Base-by-base conservation (phyloP, 1,140 invertebrate species). In the Heliconius congener region DNA sequence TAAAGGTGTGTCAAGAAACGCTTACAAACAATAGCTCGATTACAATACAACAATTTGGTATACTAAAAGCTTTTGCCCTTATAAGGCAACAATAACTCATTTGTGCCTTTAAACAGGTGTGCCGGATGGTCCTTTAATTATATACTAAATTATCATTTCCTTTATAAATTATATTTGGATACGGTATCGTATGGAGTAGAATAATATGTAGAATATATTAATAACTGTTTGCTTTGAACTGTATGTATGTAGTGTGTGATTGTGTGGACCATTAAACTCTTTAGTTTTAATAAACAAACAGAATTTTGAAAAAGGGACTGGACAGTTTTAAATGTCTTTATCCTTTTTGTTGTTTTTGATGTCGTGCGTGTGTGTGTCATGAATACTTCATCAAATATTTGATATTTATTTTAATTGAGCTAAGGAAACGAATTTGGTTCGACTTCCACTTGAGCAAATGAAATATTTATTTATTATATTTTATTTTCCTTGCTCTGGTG, bases 71-170 rank as follows among this genome's bases (percentile, higher is more conserved):
- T 80, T 23, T 76, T 66, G 60, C 16, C 79, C 74, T 50, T 79
- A 79, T 71, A 76, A 46, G 72, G 70, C 23, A 76, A 79, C 74
- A 79, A 79, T 66, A 71, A 80, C 73, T 80, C 79, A 80, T 80
- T 76, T 76, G 74, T 73, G 52, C n/a, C 27, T 73, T 73, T 57
- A 76, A 80, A 80, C 81, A 82, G 80, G 81, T 82, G 81, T 80
- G 72, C 81, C 75, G 81, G 81, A 82, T 80, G 73, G 50, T 52
- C 66, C 72, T 55, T 73, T 76, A 79, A 81, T 81, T 78, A 73
- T 81, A 37, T 73, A 37, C 73, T 71, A 80, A 82, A 80, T 82
- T 72, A 71, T 80, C 55, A 46, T 76, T 78, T 80, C 78, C 74
- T 70, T 76, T 66, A 27, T 11, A 66, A 66, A 66, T 66, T 27